Percentiles rank a stretch among this genome's conserved stretches.
These are phyloP conservation scores for Ephydatia muelleri DNA, from an alignment of 37 sponge, comb jelly and placozoan genomes.

Conservation along the genomic window DNA sequence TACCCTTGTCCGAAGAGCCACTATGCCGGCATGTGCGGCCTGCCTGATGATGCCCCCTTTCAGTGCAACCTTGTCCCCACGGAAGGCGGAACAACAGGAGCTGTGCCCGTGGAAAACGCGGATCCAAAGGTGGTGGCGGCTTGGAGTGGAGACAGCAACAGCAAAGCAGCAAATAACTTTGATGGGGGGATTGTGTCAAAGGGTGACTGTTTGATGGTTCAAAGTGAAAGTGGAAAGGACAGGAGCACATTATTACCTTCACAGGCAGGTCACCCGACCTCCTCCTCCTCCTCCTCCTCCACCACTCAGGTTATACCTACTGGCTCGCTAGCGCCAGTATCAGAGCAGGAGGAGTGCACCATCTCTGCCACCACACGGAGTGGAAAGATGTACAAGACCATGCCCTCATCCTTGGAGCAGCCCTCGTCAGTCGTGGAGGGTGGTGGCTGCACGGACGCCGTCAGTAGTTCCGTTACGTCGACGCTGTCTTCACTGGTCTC, in stretches of 20 bases:
- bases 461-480: no score
- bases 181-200: no score
- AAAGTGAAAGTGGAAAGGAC: no score
- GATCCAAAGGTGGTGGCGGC: neutral
- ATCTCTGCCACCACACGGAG: neutral
- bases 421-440: neutral
- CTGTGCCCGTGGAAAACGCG: neutral
- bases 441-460: no score
- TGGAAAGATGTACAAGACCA: neutral
- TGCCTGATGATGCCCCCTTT: neutral
- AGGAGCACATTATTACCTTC: no score
- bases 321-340: neutral
- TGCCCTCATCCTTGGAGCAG: neutral
- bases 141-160: no score
- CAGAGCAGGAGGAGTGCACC: neutral
- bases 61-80: conserved; percentile 17
- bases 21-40: conserved; percentile 27
- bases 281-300: no score
- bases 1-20: conserved; percentile 58
- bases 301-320: no score
- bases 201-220: no score
- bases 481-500: no score
- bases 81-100: neutral
- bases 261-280: no score
- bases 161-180: no score